Evolutionary conservation across 2,888 invertebrate genomes (phyloP), one percentile per base, ranked within the genome.

Genomic region (Tetragonisca angustula): DNA sequence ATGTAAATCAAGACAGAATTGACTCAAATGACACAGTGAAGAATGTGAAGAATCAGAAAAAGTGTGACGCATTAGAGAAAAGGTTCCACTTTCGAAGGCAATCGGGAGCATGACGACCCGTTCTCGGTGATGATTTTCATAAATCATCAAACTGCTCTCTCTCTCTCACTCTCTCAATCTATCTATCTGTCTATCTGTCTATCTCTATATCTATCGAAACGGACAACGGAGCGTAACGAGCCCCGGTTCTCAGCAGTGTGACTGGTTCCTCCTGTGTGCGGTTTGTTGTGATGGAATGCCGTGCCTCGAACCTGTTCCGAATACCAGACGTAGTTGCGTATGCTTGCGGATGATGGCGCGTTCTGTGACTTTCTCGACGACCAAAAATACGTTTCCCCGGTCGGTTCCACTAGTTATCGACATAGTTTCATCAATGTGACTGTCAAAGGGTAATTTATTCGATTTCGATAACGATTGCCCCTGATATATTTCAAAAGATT

Each of bases 221-320:
- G 87, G 67, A 87, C 82, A 76, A 78, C 81, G 82, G 76, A 81
- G 73, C 81, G 83, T 87, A 88, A 85, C 85, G 85, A 87, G 85
- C 84, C 62, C 64, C 56, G 43, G 64, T 83, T 75, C 74, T 36
- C 75, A 73, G 49, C 43, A 59, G 80, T 80, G 80, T 81, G 76
- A 71, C 77, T 76, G 72, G 85, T 67, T 43, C 61, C 61, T 67
- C 65, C 21, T 59, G 19, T 54, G 70, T 64, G 77, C 27, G 59
- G 87, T 85, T 90, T 88, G 88, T 87, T 83, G 87, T 80, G 88
- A 88, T 88, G 91, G 91, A 86, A 92, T 90, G 91, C 87, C 89
- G 90, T 87, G 91, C 89, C 89, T 92, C 92, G 91, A 91, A 91
- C 92, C 91, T 92, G 92, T 92, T 93, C 92, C 91, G 91, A 93